A percentile compares a stretch with the other conserved stretches of the same genome.
Evolutionary conservation across 2,113 vertebrate genomes (phyloP).

Genomic region (Elgaria multicarinata): DNA sequence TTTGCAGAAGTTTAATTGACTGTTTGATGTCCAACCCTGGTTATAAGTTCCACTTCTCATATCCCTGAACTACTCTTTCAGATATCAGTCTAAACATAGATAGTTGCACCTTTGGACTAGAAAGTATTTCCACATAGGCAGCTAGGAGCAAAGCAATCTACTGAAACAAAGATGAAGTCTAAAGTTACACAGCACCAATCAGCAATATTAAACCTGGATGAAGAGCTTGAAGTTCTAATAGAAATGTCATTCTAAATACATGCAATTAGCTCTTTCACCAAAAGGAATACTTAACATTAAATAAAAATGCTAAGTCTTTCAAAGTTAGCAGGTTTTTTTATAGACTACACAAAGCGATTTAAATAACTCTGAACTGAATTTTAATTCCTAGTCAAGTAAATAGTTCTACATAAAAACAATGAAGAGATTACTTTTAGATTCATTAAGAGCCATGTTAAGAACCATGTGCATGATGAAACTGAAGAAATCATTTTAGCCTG

Average conservation of each 20-base stretch:
- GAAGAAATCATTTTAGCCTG: background rate
- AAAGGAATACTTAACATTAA: background rate
- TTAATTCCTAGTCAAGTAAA: background rate
- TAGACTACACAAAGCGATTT: background rate
- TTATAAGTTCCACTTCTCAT: background rate
- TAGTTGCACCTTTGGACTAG: background rate
- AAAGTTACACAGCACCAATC: background rate
- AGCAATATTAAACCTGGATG: background rate
- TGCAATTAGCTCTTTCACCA: background rate
- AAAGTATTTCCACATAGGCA: background rate
- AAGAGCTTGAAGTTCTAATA: background rate
- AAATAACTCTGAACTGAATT: background rate
- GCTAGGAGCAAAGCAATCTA: background rate
- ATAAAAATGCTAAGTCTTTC: background rate
- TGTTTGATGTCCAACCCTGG: background rate
- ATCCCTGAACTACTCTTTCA: background rate
- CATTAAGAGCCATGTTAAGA: background rate
- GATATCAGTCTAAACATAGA: background rate
- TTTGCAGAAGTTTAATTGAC: background rate
- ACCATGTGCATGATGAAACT: background rate
- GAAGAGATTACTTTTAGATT: background rate
- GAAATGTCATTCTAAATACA: background rate
- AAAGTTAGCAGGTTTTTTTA: background rate
- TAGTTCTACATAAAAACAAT: background rate
- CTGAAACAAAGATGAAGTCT: background rate